Evolutionary conservation across 2,797 vertebrate genomes (phyloP), one percentile per base, ranked within the genome.

Genomic region (Fundulus diaphanus): DNA sequence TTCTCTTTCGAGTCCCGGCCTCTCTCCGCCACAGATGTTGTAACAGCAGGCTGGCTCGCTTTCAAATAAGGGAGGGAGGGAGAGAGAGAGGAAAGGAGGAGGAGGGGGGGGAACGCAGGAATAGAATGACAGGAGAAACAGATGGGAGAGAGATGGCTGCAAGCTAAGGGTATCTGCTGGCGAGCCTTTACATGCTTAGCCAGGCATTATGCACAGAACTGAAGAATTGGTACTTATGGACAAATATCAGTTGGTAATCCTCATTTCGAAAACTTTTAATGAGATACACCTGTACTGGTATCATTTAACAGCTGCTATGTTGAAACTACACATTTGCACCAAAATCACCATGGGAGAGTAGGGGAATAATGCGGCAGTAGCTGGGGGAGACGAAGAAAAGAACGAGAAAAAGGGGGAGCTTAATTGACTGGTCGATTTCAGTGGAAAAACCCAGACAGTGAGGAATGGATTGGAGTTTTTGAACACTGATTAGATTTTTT

Each of bases 31-130:
- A 68, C 92, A 93, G 92, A 92, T 92, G 91, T 92, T 90, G 56
- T 46, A 92, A 89, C 91, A 92, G 90, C 87, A 90, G 90, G 90
- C 84, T 78, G 81, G 77, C 85, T 83, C 82, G 81, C 82, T 84
- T 81, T 91, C 86, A 89, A 76, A 89, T 84, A 79, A 88, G 80
- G 80, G 83, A 80, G 69, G 68, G 66, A 80, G 70, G 52, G 33
- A 37, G 72, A 65, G 72, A 66, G 63, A 61, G 46, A 72, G 46
- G 66, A 72, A 65, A 61, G 29, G n/a, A n/a, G n/a, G n/a, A n/a
- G n/a, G n/a, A n/a, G n/a, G n/a, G n/a, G n/a, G 69, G 49, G 65
- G 74, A 56, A 40, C 40, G 56, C 74, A 77, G 71, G 59, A 73
- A 68, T 13, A 73, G 75, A 86, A 63, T 88, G 88, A 93, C 84